A percentile compares a stretch with the other conserved stretches of the same genome.
These are phyloP conservation scores for Nephila pilipes DNA, from an alignment of 1,140 invertebrate species.

Conservation along the genomic window DNA sequence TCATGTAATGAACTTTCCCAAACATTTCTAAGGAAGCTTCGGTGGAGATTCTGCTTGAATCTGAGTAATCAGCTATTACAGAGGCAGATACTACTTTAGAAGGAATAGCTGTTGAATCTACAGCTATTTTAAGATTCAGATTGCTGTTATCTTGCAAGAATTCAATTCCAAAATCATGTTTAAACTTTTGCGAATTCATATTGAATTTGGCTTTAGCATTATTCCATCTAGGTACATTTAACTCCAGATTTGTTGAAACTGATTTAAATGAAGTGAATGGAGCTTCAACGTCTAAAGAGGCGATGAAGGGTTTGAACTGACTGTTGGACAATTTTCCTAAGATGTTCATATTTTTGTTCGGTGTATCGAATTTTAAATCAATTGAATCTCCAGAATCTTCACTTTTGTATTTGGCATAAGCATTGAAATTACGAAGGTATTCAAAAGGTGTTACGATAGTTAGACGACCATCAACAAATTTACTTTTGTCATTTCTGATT, in stretches of 20 bases:
- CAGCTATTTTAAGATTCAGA: neutral
- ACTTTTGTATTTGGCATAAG: slow-evolving; percentile 75
- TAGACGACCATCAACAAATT: slow-evolving; percentile 66
- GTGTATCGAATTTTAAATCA: slow-evolving; percentile 22
- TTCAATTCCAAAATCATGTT: neutral
- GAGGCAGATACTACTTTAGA: neutral
- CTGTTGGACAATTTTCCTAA: slow-evolving; percentile 44
- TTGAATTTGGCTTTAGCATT: neutral
- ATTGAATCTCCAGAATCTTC: slow-evolving; percentile 38
- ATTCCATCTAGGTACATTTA: slow-evolving; percentile 28
- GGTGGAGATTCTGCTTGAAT: neutral
- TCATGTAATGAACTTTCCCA: slow-evolving; percentile 52
- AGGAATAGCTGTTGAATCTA: slow-evolving; percentile 10
- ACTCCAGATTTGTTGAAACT: slow-evolving; percentile 27
- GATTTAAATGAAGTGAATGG: slow-evolving; percentile 60
- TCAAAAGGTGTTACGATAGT: slow-evolving; percentile 79
- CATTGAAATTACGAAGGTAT: slow-evolving; percentile 62
- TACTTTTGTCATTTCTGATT: slow-evolving; percentile 13
- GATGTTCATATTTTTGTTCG: neutral
- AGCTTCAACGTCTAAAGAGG: slow-evolving; percentile 57
- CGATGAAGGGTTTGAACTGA: slow-evolving; percentile 55
- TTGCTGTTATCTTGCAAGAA: neutral
- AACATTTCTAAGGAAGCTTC: slow-evolving; percentile 44
- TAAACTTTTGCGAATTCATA: neutral
- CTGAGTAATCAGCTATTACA: neutral